These are phyloP conservation scores for Drosophila gaucha DNA, from an alignment of 2,888 invertebrate genomes.

Conservation along the genomic window DNA sequence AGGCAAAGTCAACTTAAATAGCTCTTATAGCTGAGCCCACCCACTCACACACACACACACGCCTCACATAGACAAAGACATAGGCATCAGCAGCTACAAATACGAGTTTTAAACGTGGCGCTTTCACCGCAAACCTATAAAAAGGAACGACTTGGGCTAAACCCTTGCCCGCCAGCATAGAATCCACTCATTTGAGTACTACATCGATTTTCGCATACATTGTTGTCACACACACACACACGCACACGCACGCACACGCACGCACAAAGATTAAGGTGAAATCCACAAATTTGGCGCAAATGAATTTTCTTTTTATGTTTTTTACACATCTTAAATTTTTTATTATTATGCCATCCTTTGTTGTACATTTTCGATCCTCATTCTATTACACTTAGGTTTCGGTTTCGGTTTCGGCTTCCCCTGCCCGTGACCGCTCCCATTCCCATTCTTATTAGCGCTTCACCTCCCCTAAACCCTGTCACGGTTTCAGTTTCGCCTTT, in stretches of 20 bases:
- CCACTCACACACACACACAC: constrained; percentile 12
- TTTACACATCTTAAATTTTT: constrained; percentile 80
- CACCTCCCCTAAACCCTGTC: constrained; percentile 2
- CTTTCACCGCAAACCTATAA: constrained; percentile 74
- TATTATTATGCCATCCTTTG: constrained; percentile 80
- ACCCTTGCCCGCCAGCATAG: constrained; percentile 42
- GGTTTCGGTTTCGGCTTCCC: constrained; percentile 52
- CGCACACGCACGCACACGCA: too few relatives aligned
- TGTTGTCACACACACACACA: too few relatives aligned
- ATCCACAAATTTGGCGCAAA: constrained; percentile 81
- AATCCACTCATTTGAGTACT: constrained; percentile 61
- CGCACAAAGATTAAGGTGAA: constrained; percentile 73
- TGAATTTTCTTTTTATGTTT: constrained; percentile 81
- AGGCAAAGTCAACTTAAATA: constrained; percentile 68
- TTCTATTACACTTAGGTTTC: constrained; percentile 74
- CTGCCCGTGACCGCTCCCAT: background rate
- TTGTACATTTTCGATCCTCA: constrained; percentile 80
- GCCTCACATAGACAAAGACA: constrained; percentile 15
- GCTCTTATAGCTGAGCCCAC: constrained; percentile 55
- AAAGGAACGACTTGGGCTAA: constrained; percentile 56
- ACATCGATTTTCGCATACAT: constrained; percentile 76
- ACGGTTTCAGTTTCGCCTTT: constrained; percentile 45
- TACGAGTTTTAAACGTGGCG: constrained; percentile 61
- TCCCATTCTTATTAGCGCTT: too few relatives aligned
- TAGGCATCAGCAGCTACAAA: constrained; percentile 47